phyloP scores from a whole-genome alignment of 2,113 vertebrate genomes.

The Glaucidium brasilianum region DNA sequence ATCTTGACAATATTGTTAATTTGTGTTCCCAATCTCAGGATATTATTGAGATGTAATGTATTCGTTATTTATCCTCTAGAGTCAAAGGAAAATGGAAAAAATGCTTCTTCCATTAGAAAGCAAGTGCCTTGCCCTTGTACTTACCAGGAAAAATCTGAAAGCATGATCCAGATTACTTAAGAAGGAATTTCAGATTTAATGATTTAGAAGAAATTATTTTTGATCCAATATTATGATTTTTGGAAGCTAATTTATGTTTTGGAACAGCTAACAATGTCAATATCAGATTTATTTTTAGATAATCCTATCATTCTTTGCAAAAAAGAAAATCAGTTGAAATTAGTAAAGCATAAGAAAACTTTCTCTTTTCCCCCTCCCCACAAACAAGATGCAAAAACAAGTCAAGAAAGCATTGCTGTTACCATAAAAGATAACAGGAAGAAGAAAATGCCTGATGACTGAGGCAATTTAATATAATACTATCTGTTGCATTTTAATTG shows the following conservation, averaged over 20 bases:
- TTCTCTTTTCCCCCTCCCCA: not conserved
- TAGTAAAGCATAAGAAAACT: not conserved
- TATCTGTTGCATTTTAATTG: not conserved
- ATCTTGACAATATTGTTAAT: not conserved
- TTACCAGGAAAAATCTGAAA: not conserved
- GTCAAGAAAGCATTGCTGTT: not conserved
- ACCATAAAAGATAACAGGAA: not conserved
- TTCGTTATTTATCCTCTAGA: not conserved
- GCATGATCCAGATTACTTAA: not conserved
- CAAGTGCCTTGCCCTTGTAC: not conserved
- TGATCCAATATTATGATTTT: not conserved
- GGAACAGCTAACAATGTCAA: not conserved
- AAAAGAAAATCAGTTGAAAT: not conserved
- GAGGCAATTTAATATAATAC: not conserved
- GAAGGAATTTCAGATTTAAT: not conserved
- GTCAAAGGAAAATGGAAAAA: not conserved
- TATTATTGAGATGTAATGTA: not conserved
- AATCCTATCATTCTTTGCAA: not conserved
- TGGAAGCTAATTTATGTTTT: not conserved
- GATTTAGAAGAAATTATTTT: not conserved
- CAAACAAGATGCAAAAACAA: not conserved
- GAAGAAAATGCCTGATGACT: not conserved
- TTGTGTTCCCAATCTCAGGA: not conserved
- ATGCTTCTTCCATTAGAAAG: not conserved
- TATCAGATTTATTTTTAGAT: not conserved